phyloP scores from a whole-genome alignment of 2,888 invertebrate species.

The Melitaea athalia region DNA sequence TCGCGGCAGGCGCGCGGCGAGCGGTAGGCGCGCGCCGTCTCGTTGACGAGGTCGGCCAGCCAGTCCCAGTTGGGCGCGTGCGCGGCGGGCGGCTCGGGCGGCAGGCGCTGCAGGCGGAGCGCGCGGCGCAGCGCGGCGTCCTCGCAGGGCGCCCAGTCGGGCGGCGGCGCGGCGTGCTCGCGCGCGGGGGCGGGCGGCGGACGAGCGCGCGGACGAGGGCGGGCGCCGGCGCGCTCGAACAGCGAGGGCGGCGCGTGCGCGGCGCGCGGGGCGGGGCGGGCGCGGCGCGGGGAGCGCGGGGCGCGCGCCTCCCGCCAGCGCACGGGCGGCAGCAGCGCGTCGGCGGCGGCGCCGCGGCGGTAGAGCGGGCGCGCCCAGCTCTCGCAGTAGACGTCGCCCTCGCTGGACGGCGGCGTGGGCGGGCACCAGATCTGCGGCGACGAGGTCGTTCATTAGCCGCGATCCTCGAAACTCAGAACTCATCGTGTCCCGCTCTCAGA shows the following conservation, averaged over 20 bases:
- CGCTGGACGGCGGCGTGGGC: constrained; percentile 97
- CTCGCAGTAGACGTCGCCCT: constrained; percentile 95
- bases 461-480: not conserved
- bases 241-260: constrained; percentile 89
- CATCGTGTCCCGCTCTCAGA: not conserved
- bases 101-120: constrained; percentile 84
- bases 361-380: constrained; percentile 92
- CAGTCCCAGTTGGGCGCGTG: constrained; percentile 98
- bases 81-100: constrained; percentile 87
- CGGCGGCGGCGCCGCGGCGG: constrained; percentile 87
- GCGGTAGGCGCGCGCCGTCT: constrained; percentile 91
- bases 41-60: constrained; percentile 94
- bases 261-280: constrained; percentile 84
- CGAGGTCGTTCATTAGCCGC: too few species aligned
- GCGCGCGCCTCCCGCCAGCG: constrained; percentile 83
- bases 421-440: constrained; percentile 94
- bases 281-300: constrained; percentile 79
- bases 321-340: constrained; percentile 86
- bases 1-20: constrained; percentile 95
- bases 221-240: constrained; percentile 87
- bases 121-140: constrained; percentile 94
- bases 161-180: constrained; percentile 85
- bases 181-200: constrained; percentile 85
- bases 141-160: constrained; percentile 95
- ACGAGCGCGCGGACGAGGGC: constrained; percentile 89